phyloP scores from a whole-genome alignment of 2,888 invertebrate genomes.

The Acanthosepion esculentum region DNA sequence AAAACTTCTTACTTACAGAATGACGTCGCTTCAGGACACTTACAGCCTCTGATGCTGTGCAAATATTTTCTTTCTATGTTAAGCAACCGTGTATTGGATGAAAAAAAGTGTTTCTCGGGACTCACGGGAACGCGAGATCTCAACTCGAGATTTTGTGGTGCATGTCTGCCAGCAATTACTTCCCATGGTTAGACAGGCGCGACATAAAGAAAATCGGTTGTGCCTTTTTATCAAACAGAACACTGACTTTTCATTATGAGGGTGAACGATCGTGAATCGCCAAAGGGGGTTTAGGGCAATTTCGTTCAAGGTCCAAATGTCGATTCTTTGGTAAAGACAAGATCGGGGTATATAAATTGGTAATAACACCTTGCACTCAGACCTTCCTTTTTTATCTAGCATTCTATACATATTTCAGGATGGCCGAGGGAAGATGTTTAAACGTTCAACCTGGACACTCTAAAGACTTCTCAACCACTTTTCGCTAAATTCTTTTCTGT shows the following conservation, averaged over 20 bases:
- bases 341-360: neutral
- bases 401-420: neutral
- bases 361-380: neutral
- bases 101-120: neutral
- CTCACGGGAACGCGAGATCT: neutral
- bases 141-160: slow-evolving; percentile 33
- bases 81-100: neutral
- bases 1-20: neutral
- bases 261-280: neutral
- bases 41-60: neutral
- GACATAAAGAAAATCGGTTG: neutral
- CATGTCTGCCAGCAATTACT: neutral
- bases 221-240: slow-evolving; percentile 12
- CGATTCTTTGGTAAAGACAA: neutral
- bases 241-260: slow-evolving; percentile 1
- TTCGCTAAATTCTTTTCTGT: neutral
- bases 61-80: slow-evolving; percentile 20
- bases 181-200: neutral
- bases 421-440: neutral
- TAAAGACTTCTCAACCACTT: neutral
- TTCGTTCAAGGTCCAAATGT: neutral
- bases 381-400: neutral
- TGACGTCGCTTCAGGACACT: neutral
- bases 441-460: neutral
- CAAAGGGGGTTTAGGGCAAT: neutral